phyloP scores from a whole-genome alignment of 1,140 invertebrate genomes.

The Drosophila ambigua region DNA sequence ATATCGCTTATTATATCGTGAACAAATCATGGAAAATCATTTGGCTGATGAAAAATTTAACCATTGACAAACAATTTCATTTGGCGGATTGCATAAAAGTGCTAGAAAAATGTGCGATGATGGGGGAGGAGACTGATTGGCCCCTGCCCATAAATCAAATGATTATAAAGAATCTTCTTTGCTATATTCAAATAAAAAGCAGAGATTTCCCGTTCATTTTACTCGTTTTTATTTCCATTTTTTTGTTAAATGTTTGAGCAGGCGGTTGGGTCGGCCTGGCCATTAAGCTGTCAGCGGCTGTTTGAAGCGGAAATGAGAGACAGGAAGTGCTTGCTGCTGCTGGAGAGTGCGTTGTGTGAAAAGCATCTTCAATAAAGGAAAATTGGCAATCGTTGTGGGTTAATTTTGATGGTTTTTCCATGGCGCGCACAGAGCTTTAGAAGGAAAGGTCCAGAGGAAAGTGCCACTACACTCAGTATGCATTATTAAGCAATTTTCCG shows the following conservation, averaged over 20 bases:
- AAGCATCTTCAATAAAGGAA: slow-evolving; percentile 51
- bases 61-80: slow-evolving; percentile 78
- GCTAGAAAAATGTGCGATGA: slow-evolving; percentile 13
- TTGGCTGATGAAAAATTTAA: slow-evolving; percentile 48
- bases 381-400: slow-evolving; percentile 40
- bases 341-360: slow-evolving; percentile 51
- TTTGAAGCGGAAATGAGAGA: slow-evolving; percentile 51
- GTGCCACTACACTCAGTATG: slow-evolving; percentile 25
- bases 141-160: slow-evolving; percentile 60
- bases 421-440: slow-evolving; percentile 14
- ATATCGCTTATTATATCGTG: slow-evolving; percentile 67
- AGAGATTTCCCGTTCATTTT: slow-evolving; percentile 33
- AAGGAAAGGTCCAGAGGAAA: not conserved
- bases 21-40: slow-evolving; percentile 21
- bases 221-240: slow-evolving; percentile 35
- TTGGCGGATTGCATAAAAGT: slow-evolving; percentile 58
- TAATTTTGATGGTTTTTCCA: slow-evolving; percentile 53
- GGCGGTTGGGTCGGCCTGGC: slow-evolving; percentile 12
- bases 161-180: slow-evolving; percentile 60
- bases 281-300: slow-evolving; percentile 71
- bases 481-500: slow-evolving; percentile 55
- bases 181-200: slow-evolving; percentile 39
- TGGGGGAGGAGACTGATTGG: slow-evolving; percentile 31
- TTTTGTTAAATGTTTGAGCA: slow-evolving; percentile 48
- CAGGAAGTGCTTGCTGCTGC: slow-evolving; percentile 44